A percentile compares a stretch with the other conserved stretches of the same genome.
Evolutionary conservation across 2,113 vertebrate genomes (phyloP).

Genomic region (Ammodytes marinus): DNA sequence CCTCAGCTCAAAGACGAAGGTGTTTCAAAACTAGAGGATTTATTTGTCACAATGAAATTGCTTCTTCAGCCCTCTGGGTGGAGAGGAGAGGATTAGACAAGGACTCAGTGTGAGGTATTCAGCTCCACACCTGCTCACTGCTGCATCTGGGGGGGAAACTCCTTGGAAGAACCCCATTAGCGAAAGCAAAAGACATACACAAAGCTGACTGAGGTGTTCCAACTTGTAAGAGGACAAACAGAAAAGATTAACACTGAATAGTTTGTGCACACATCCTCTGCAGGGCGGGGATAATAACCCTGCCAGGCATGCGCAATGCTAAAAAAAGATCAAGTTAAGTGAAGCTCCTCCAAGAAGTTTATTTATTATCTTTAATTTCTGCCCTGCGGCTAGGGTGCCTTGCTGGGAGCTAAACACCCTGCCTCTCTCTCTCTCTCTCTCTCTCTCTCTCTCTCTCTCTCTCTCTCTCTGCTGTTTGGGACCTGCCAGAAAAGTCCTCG

Average conservation of each 20-base stretch:
- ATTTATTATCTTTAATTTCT: constrained; percentile 74
- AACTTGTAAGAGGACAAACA: constrained; percentile 71
- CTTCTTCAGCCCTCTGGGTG: constrained; percentile 45
- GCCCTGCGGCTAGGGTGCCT: constrained; percentile 59
- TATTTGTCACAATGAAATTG: constrained; percentile 54
- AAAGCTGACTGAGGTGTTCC: constrained; percentile 56
- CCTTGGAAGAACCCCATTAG: constrained; percentile 34
- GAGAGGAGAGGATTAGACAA: constrained; percentile 35
- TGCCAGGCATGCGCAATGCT: constrained; percentile 51
- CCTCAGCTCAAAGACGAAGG: constrained; percentile 39
- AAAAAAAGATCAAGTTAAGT: constrained; percentile 71
- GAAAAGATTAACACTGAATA: constrained; percentile 63
- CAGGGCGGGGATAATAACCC: constrained; percentile 42
- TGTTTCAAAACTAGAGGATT: constrained; percentile 47
- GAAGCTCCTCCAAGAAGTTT: constrained; percentile 68
- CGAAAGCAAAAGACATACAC: constrained; percentile 37
- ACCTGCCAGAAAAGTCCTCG: constrained; percentile 37
- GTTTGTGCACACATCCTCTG: constrained; percentile 42
- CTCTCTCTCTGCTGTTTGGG: constrained; percentile 32
- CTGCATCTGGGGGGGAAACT: constrained; percentile 43
- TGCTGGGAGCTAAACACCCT: constrained; percentile 27
- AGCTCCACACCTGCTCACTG: constrained; percentile 66
- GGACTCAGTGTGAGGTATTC: constrained; percentile 48
- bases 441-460: no score
- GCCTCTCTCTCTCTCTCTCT: background rate